Evolutionary conservation across 2,113 vertebrate species (phyloP).

Genomic region (Carlito syrichta): DNA sequence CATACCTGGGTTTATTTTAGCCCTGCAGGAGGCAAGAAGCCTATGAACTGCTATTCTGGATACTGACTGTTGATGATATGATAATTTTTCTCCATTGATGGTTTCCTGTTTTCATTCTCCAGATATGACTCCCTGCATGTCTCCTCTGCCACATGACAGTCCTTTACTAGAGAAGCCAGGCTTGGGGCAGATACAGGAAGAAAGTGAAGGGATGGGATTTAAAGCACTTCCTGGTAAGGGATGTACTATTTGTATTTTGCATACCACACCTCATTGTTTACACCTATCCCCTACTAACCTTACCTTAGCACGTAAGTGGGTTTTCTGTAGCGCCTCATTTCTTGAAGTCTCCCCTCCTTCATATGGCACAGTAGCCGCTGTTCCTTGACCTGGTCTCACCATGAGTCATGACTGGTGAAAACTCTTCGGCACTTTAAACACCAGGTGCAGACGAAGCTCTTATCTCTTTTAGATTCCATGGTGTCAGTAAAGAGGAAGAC

Average conservation of each 20-base stretch:
- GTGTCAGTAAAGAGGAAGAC: constrained; percentile 35
- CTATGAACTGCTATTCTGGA: background rate
- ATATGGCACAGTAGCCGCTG: background rate
- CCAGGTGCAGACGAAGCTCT: background rate
- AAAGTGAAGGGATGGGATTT: constrained; percentile 83
- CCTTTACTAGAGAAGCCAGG: constrained; percentile 86
- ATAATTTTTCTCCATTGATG: constrained; percentile 40
- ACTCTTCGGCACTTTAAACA: background rate
- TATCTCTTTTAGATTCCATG: constrained; percentile 46
- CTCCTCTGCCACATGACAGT: constrained; percentile 89
- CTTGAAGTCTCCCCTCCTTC: background rate
- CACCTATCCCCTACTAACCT: background rate
- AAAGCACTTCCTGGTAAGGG: constrained; percentile 88
- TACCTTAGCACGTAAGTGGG: background rate
- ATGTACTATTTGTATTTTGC: background rate
- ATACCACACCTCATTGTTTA: background rate
- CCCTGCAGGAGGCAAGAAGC: background rate
- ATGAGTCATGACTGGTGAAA: background rate
- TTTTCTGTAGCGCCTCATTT: background rate
- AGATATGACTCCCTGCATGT: constrained; percentile 96
- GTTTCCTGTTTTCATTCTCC: constrained; percentile 69
- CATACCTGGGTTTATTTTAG: background rate
- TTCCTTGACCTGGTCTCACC: background rate
- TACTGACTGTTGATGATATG: background rate
- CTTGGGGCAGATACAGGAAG: constrained; percentile 85